Percentiles rank a stretch among this genome's conserved stretches.
These are phyloP conservation scores for Hydrotaea diabolus DNA, from an alignment of 2,888 invertebrate species.

Conservation along the genomic window DNA sequence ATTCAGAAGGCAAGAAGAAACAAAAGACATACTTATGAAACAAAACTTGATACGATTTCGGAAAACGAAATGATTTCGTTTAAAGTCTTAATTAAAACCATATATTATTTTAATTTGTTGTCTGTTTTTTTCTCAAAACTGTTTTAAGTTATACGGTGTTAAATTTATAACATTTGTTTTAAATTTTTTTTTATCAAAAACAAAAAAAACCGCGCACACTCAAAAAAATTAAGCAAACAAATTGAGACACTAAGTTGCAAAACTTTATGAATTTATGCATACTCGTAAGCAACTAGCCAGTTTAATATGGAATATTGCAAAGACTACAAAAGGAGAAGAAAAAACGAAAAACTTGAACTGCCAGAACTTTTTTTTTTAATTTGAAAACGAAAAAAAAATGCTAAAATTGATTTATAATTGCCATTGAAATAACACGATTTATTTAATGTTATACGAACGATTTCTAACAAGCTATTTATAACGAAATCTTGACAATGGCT, in stretches of 20 bases:
- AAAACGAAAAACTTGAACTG: neutral
- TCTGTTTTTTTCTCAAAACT: neutral
- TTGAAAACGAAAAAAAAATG: neutral
- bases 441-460: constrained; percentile 4
- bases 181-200: neutral
- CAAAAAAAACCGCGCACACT: neutral
- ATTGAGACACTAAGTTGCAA: constrained; percentile 10
- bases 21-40: constrained; percentile 28
- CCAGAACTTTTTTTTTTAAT: neutral
- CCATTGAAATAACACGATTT: constrained; percentile 2
- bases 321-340: neutral
- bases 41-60: constrained; percentile 15
- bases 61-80: constrained; percentile 18
- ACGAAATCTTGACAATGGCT: neutral
- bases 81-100: constrained; percentile 40
- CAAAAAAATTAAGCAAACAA: neutral
- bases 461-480: neutral
- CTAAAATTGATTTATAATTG: constrained; percentile 11
- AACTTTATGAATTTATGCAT: neutral
- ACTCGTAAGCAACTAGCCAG: neutral
- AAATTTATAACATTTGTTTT: constrained; percentile 33
- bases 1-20: neutral
- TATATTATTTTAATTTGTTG: neutral
- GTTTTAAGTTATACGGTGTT: constrained; percentile 15
- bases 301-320: neutral